Evolutionary conservation across 2,888 invertebrate genomes (phyloP).

Genomic region (Luffia ferchaultella): DNA sequence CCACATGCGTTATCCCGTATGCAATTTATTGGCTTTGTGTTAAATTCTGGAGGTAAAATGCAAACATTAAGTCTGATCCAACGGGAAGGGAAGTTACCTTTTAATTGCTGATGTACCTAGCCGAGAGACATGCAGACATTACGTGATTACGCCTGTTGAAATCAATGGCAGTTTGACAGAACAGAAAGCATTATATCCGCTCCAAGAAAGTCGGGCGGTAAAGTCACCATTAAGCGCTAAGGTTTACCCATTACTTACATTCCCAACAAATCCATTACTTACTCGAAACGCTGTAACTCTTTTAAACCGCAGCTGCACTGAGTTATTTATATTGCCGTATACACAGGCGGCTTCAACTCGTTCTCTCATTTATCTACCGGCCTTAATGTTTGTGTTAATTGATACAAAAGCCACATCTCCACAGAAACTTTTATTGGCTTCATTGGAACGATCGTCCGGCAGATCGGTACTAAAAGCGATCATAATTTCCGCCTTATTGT

Average conservation of each 20-base stretch:
- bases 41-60: too few species aligned
- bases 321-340: slow-evolving; percentile 23
- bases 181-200: too few species aligned
- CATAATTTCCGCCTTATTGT: slow-evolving; percentile 14
- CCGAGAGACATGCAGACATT: too few species aligned
- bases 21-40: too few species aligned
- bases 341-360: slow-evolving; percentile 17
- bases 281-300: slow-evolving; percentile 16
- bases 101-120: too few species aligned
- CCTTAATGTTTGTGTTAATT: slow-evolving; percentile 51
- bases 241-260: too few species aligned
- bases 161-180: too few species aligned
- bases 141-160: too few species aligned
- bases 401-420: slow-evolving; percentile 48
- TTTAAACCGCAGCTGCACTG: slow-evolving; percentile 25
- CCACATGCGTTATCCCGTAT: background rate
- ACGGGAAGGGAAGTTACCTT: too few species aligned
- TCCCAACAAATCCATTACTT: background rate
- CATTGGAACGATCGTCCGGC: slow-evolving; percentile 26
- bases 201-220: too few species aligned
- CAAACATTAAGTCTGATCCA: too few species aligned
- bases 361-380: slow-evolving; percentile 26
- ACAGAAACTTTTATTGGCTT: slow-evolving; percentile 30
- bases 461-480: slow-evolving; percentile 25
- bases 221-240: too few species aligned